A percentile compares a stretch with the other conserved stretches of the same genome.
Conservation (phyloP, 2,888 invertebrate genomes). For the Argynnis bischoffii region DNA sequence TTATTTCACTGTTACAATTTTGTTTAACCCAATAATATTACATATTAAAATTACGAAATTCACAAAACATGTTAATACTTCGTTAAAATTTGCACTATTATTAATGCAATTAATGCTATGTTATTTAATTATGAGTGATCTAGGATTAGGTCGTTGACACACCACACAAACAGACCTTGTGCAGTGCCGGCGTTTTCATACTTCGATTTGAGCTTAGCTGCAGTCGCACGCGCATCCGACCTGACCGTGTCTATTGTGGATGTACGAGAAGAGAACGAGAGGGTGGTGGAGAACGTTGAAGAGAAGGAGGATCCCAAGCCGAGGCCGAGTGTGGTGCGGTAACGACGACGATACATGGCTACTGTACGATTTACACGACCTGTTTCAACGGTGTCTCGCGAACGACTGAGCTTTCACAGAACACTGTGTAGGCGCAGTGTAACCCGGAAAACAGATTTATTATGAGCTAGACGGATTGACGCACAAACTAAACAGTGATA, state of each 20-base stretch:
- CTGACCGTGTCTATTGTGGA: constrained; percentile 59
- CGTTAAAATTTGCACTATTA: background rate
- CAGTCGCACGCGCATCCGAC: constrained; percentile 74
- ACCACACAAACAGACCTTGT: constrained; percentile 64
- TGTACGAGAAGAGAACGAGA: constrained; percentile 50
- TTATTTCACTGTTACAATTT: no score
- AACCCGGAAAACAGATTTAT: constrained; percentile 77
- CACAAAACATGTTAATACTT: no score
- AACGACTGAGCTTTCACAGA: constrained; percentile 55
- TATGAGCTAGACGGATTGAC: constrained; percentile 62
- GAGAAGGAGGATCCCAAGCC: constrained; percentile 74
- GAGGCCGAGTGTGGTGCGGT: constrained; percentile 74
- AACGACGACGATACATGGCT: constrained; percentile 73
- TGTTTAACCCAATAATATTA: no score
- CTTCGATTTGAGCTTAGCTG: constrained; percentile 77
- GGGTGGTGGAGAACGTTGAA: constrained; percentile 67
- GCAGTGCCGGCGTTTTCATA: constrained; percentile 77
- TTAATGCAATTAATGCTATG: background rate
- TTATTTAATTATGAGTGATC: background rate
- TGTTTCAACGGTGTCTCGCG: constrained; percentile 54
- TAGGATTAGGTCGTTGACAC: constrained; percentile 18
- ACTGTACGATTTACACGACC: constrained; percentile 43
- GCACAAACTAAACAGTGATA: constrained; percentile 36
- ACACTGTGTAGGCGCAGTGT: constrained; percentile 60
- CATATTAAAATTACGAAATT: no score